These are phyloP conservation scores for Rafetus swinhoei DNA, from an alignment of 2,113 vertebrate genomes.

Conservation along the genomic window DNA sequence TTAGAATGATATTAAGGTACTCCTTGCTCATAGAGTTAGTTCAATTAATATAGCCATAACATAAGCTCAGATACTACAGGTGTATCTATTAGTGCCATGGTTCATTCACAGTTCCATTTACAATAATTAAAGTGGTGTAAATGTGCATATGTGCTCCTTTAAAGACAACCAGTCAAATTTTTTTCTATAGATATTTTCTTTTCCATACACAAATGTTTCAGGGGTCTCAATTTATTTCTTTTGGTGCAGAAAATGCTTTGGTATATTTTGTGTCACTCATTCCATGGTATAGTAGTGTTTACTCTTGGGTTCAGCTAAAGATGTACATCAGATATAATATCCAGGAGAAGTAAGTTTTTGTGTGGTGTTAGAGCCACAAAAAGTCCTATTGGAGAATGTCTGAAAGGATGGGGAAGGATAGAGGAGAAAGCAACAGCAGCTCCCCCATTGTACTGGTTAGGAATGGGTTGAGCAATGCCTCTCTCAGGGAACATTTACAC, in stretches of 20 bases:
- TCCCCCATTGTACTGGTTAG: background rate
- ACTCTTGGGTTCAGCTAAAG: background rate
- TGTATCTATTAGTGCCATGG: background rate
- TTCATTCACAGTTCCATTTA: background rate
- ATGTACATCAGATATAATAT: background rate
- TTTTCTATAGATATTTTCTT: background rate
- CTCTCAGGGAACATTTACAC: background rate
- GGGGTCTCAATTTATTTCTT: background rate
- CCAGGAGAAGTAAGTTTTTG: background rate
- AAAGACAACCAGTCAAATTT: background rate
- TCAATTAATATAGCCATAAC: conserved; percentile 45
- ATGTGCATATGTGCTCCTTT: background rate
- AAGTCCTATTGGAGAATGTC: background rate
- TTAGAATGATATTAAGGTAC: conserved; percentile 46
- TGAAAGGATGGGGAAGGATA: background rate
- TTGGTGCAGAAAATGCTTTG: background rate
- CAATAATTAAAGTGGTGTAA: background rate
- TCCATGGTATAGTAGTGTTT: background rate
- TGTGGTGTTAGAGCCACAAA: background rate
- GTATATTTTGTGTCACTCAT: background rate
- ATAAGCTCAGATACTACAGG: conserved; percentile 26
- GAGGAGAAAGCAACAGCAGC: background rate
- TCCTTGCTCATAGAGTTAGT: conserved; percentile 8
- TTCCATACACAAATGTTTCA: background rate
- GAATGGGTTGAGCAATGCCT: background rate